Evolutionary conservation across 1,140 invertebrate species (phyloP).

Genomic region (Euschistus heros): DNA sequence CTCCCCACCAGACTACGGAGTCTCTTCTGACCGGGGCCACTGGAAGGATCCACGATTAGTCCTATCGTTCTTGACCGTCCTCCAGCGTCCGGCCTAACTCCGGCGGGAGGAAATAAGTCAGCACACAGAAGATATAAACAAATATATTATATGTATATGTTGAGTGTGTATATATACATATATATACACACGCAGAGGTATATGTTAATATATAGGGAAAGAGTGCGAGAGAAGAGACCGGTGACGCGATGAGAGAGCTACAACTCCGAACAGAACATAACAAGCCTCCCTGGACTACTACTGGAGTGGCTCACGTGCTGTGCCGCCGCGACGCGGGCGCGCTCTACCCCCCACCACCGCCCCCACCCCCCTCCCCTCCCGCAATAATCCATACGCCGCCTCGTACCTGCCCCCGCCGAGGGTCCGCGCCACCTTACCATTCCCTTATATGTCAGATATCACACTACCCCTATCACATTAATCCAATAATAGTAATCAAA

Average conservation of each 20-base stretch:
- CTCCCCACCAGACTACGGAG: not conserved
- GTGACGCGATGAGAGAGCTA: not conserved
- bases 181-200: too few relatives aligned
- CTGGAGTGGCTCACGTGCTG: conserved; percentile 7
- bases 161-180: too few relatives aligned
- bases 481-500: too few relatives aligned
- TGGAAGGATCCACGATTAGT: conserved; percentile 15
- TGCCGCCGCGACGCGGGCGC: conserved; percentile 1
- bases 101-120: too few relatives aligned
- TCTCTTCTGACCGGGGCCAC: conserved; percentile 8
- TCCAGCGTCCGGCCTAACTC: too few relatives aligned
- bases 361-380: not conserved
- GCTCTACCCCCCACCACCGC: not conserved
- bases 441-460: too few relatives aligned
- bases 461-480: too few relatives aligned
- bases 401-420: not conserved
- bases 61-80: too few relatives aligned
- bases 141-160: too few relatives aligned
- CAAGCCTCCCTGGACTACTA: not conserved
- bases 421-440: conserved; percentile 3
- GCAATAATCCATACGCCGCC: conserved; percentile 5
- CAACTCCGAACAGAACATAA: not conserved
- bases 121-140: too few relatives aligned
- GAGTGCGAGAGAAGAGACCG: conserved; percentile 4
- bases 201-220: too few relatives aligned